Conservation (phyloP, 2,113 vertebrate genomes). For the Marcusenius ussheri region DNA sequence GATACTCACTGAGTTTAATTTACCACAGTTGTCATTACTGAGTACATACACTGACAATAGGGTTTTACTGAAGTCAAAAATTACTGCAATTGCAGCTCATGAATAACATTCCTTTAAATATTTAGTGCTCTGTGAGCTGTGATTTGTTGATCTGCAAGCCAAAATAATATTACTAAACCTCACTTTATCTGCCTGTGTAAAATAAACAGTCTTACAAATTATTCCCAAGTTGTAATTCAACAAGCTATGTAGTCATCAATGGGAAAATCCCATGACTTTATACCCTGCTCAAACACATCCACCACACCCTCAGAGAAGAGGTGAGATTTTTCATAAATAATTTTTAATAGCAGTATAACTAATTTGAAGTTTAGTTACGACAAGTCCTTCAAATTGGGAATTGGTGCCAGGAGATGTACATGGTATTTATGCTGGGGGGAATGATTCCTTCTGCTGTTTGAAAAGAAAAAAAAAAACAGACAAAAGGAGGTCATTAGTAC, state of each 20-base stretch:
- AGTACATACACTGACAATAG: slow-evolving; percentile 14
- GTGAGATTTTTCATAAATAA: slow-evolving; percentile 12
- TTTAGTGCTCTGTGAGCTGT: slow-evolving; percentile 27
- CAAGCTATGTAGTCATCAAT: background rate
- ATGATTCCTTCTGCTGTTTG: background rate
- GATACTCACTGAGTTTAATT: slow-evolving; percentile 18
- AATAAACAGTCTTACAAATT: slow-evolving; percentile 18
- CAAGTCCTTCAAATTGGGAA: background rate
- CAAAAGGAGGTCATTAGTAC: background rate
- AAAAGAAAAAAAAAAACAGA: background rate
- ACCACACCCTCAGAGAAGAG: background rate
- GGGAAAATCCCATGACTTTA: background rate
- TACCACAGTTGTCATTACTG: slow-evolving; percentile 18
- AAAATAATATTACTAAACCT: background rate
- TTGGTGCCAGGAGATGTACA: background rate
- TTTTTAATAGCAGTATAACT: slow-evolving; percentile 25
- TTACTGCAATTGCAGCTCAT: slow-evolving; percentile 26
- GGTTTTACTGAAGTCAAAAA: slow-evolving; percentile 17
- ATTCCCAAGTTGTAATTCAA: background rate
- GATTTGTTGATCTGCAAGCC: slow-evolving; percentile 14
- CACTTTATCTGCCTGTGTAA: slow-evolving; percentile 24
- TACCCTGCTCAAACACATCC: background rate
- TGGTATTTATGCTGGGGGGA: background rate
- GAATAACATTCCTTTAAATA: slow-evolving; percentile 39
- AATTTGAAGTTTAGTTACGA: slow-evolving; percentile 24